phyloP scores from a whole-genome alignment of 2,888 invertebrate species.

The Andrena minutula region DNA sequence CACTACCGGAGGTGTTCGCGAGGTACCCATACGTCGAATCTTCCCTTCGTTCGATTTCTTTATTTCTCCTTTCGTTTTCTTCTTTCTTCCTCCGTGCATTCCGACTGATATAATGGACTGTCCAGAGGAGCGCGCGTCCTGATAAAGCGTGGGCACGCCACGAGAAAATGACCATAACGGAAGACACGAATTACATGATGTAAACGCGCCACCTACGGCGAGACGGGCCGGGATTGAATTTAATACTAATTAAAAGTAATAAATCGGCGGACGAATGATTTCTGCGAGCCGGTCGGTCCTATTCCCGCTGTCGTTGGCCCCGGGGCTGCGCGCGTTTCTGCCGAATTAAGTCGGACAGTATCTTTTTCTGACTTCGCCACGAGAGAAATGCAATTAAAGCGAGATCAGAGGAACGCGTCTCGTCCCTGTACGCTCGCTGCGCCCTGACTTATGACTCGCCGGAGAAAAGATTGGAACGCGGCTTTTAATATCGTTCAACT shows the following conservation, averaged over 20 bases:
- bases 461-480: conserved; percentile 61
- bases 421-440: conserved; percentile 46
- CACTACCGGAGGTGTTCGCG: not conserved
- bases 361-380: conserved; percentile 72
- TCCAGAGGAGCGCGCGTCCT: conserved; percentile 53
- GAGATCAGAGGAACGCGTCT: conserved; percentile 66
- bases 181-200: conserved; percentile 76
- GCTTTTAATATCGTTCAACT: conserved; percentile 62
- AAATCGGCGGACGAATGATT: conserved; percentile 76
- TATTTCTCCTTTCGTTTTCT: not conserved
- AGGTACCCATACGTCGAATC: not conserved
- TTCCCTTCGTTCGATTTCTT: conserved; percentile 32
- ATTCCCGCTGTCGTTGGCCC: conserved; percentile 63
- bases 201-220: conserved; percentile 78
- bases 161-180: conserved; percentile 75
- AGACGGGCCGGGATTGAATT: conserved; percentile 75
- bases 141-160: conserved; percentile 74
- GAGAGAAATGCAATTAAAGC: conserved; percentile 75
- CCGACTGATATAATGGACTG: conserved; percentile 62
- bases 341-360: conserved; percentile 76
- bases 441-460: conserved; percentile 69
- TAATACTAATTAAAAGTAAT: conserved; percentile 81
- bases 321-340: conserved; percentile 57
- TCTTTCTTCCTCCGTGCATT: conserved; percentile 26
- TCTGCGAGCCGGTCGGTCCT: conserved; percentile 70